Base-by-base conservation (phyloP, 2,888 invertebrate species). In the Amiota mariae region DNA sequence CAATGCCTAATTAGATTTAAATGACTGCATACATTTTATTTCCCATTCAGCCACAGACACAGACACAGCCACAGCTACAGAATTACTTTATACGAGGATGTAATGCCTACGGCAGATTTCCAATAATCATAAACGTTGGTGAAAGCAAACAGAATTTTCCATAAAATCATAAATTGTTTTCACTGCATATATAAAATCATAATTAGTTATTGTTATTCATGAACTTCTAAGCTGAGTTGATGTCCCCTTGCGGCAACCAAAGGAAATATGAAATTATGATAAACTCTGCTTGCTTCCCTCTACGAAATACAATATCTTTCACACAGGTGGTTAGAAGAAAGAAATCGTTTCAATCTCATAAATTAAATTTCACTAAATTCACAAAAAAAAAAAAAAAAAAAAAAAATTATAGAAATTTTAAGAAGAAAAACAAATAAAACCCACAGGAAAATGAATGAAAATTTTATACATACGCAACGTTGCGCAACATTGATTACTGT, bases 351-450 rank as follows among this genome's bases (percentile, higher is more conserved):
- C 36, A 36, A 36, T 36, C 36, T 36, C 36, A 36, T 36, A 36
- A 36, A 36, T 36, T 36, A 36, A 2, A 36, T 36, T 36, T 36
- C 6, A 36, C 36, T 36, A 6, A 0, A 24, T 6, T 74, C 75
- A 78, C 78, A 79, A 80, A 77, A 75, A 36, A 71, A 74, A 79
- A 70, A 79, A 76, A 78, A 76, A 80, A 78, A 77, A 75, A 75
- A 75, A 71, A 70, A 71, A 36, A 6, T 6, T 24, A 24, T 3
- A 24, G 24, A 24, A 36, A 13, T 20, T 48, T 68, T 6, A 64
- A 20, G 54, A 18, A 15, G 9, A 54, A 51, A 54, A 54, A 51
- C 12, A n/a, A 68, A 49, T 20, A 68, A 68, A 49, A 18, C 48
- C 51, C 8, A 11, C 8, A 59, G 3, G 9, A 20, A 36, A 36